Conservation (phyloP, 2,888 invertebrate genomes). For the Hirudinaria manillensis region DNA sequence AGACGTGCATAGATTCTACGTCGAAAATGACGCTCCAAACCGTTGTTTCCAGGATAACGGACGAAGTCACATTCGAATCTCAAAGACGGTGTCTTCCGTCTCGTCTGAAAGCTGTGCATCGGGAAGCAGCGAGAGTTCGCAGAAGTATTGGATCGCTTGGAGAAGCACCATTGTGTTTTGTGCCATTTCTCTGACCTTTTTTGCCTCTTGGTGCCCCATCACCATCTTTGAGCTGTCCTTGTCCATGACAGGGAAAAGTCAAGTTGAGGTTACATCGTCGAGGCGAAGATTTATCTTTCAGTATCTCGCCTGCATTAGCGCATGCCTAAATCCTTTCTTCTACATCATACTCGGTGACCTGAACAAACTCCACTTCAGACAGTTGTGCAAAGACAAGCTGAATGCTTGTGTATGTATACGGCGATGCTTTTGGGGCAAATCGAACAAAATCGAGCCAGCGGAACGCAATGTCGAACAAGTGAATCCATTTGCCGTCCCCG, state of each 20-base stretch:
- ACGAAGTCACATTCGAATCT: no score
- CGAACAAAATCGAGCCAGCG: constrained; percentile 2
- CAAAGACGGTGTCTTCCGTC: neutral
- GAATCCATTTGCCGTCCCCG: neutral
- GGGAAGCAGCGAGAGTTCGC: neutral
- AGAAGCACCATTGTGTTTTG: neutral
- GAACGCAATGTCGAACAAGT: neutral
- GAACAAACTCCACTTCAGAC: neutral
- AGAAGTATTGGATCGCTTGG: neutral
- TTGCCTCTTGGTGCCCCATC: constrained; percentile 14
- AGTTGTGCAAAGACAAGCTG: neutral
- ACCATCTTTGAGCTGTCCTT: constrained; percentile 1
- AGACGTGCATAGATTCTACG: neutral
- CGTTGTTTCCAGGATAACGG: neutral
- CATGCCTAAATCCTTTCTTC: constrained; percentile 12
- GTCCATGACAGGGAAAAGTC: neutral
- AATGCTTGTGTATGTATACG: neutral
- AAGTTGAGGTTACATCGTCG: neutral
- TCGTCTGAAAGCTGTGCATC: neutral
- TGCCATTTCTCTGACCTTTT: neutral
- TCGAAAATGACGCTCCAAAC: neutral
- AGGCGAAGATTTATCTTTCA: neutral
- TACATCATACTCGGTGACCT: constrained; percentile 1
- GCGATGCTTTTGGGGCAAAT: neutral
- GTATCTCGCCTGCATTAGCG: constrained; percentile 3